These are phyloP conservation scores for Pseudorectes ferrugineus DNA, from an alignment of 2,113 vertebrate genomes.

Conservation along the genomic window DNA sequence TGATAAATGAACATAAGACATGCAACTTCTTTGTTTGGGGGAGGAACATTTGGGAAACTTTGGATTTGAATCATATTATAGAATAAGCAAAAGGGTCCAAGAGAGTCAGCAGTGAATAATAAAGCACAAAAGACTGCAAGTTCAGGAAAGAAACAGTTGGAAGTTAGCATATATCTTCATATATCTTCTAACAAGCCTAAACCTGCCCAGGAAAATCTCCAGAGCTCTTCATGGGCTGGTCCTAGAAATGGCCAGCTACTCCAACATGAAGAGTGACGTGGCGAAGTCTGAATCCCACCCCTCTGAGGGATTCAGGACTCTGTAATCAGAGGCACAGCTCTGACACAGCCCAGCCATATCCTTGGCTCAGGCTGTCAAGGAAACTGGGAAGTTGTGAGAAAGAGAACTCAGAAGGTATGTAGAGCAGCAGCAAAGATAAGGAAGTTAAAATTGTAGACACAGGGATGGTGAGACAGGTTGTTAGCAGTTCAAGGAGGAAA, in stretches of 20 bases:
- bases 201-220: background rate
- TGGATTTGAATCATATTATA: background rate
- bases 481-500: background rate
- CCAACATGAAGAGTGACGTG: background rate
- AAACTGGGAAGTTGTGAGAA: background rate
- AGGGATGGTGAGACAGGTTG: background rate
- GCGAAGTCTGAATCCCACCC: background rate
- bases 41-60: background rate
- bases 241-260: background rate
- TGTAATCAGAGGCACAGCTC: background rate
- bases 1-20: background rate
- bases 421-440: background rate
- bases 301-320: background rate
- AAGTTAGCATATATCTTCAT: background rate
- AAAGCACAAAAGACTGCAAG: background rate
- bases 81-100: background rate
- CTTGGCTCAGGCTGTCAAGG: background rate
- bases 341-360: background rate
- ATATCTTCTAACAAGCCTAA: background rate
- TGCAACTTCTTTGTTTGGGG: background rate
- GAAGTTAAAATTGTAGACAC: background rate
- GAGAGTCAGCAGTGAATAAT: background rate
- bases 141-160: background rate
- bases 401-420: background rate
- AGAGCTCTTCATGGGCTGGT: background rate